phyloP scores from a whole-genome alignment of 2,113 vertebrate species.

The Strix aluco region DNA sequence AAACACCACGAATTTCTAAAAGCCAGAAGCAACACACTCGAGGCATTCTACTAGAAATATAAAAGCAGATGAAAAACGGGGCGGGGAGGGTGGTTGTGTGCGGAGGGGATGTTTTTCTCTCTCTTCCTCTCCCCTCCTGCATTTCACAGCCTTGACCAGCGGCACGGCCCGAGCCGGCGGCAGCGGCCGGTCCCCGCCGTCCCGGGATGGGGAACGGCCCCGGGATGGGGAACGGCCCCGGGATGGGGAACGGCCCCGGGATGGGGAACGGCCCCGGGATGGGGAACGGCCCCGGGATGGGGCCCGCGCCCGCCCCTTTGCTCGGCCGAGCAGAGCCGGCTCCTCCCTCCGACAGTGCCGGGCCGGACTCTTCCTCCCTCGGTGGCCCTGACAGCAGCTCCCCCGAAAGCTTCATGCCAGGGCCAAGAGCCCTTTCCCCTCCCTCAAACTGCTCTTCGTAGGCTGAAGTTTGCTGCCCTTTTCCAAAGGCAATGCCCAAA shows the following conservation, averaged over 20 bases:
- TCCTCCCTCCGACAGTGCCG: accelerated
- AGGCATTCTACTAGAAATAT: not conserved
- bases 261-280: no score
- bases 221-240: no score
- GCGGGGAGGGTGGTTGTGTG: accelerated
- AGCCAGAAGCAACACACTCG: not conserved
- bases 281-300: accelerated
- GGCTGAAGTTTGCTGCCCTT: not conserved
- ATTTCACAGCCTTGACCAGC: not conserved
- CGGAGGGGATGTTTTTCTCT: not conserved
- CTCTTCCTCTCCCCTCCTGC: not conserved
- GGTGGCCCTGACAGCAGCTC: not conserved
- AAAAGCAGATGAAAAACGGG: not conserved
- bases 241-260: no score
- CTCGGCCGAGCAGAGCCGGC: no score
- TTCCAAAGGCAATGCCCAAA: not conserved
- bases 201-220: accelerated
- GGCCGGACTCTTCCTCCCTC: no score
- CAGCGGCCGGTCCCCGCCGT: not conserved
- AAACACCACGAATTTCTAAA: not conserved
- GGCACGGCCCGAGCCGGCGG: not conserved
- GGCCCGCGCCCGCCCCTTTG: no score
- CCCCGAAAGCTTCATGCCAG: accelerated
- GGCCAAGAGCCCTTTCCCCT: not conserved
- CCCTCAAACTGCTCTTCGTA: not conserved